Evolutionary conservation across 2,797 vertebrate genomes (phyloP).

Genomic region (Rhinella marina): DNA sequence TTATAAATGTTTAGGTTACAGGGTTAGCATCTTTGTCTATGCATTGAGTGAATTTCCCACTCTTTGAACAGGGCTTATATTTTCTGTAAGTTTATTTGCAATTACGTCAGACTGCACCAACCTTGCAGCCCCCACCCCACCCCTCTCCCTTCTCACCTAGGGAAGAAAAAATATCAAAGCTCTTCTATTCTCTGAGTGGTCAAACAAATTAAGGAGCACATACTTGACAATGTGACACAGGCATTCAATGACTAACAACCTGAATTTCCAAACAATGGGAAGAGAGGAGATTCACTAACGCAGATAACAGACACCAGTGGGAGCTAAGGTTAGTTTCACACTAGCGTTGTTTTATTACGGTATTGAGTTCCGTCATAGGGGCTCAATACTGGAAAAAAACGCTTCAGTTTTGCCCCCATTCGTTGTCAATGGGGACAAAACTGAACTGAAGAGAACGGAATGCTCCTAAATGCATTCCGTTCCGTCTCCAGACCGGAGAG

Average conservation of each 20-base stretch:
- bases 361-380: no score
- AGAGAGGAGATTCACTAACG: not conserved
- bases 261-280: slow-evolving; percentile 18
- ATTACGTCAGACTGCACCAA: not conserved
- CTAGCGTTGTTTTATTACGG: no score
- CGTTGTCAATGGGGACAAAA: no score
- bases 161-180: not conserved
- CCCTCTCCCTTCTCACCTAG: not conserved
- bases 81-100: not conserved
- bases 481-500: no score
- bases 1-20: not conserved
- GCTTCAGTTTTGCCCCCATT: no score
- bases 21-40: not conserved
- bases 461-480: no score
- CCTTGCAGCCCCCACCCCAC: no score
- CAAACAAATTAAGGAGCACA: slow-evolving; percentile 6
- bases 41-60: not conserved
- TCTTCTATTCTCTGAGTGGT: not conserved
- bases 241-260: not conserved
- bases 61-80: not conserved
- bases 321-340: no score
- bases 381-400: no score
- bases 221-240: not conserved
- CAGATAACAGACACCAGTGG: slow-evolving; percentile 1
- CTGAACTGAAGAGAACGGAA: no score